Conservation (phyloP, 1,140 invertebrate species). For the Artemia franciscana region DNA sequence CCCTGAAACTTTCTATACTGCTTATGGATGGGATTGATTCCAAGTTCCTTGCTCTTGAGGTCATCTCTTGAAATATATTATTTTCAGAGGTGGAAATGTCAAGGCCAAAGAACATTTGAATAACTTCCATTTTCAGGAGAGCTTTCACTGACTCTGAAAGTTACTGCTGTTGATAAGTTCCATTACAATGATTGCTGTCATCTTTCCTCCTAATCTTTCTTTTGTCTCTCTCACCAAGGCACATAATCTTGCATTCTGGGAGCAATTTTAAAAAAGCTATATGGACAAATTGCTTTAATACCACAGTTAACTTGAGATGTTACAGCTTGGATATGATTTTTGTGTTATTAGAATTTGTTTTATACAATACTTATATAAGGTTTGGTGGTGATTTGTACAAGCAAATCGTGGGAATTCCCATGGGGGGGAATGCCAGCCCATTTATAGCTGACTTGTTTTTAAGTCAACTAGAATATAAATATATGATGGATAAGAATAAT, state of each 20-base stretch:
- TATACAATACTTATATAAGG: too few relatives aligned
- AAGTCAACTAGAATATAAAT: too few relatives aligned
- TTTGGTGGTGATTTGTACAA: too few relatives aligned
- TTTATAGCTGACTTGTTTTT: background rate
- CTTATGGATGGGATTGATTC: background rate
- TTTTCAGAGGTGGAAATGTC: background rate
- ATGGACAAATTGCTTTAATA: background rate
- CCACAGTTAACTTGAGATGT: background rate
- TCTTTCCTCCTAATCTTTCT: background rate
- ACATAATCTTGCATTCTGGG: background rate
- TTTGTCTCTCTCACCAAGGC: background rate
- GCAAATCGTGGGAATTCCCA: too few relatives aligned
- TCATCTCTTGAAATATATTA: background rate
- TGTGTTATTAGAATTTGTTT: background rate
- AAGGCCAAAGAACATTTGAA: background rate
- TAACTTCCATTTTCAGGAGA: background rate
- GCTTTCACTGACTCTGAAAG: background rate
- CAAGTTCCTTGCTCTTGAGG: background rate
- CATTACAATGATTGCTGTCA: background rate
- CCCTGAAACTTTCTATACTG: background rate
- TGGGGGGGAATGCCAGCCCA: background rate
- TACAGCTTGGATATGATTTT: background rate
- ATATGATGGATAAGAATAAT: too few relatives aligned
- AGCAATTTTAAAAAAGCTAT: too few relatives aligned
- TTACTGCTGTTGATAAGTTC: background rate